Conservation (phyloP, 2,113 vertebrate genomes). For the Tragelaphus strepsiceros region DNA sequence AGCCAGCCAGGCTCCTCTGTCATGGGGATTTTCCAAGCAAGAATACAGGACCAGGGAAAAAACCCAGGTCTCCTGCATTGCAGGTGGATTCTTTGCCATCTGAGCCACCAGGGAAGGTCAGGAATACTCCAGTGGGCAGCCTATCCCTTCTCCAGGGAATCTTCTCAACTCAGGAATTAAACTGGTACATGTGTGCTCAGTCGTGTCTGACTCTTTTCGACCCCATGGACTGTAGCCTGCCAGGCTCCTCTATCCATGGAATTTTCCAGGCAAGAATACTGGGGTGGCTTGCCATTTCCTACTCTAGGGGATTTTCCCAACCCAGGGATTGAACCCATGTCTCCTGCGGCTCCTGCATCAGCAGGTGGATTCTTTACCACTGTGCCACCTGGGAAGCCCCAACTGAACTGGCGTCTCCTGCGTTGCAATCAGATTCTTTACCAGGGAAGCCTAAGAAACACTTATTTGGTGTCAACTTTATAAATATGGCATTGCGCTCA, state of each 20-base stretch:
- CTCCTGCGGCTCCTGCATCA: background rate
- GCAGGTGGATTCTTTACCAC: background rate
- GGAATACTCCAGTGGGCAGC: background rate
- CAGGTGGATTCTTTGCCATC: background rate
- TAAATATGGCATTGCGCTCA: background rate
- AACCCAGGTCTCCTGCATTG: background rate
- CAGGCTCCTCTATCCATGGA: background rate
- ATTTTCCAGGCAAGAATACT: background rate
- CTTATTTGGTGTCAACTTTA: background rate
- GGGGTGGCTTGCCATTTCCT: background rate
- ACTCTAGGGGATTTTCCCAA: background rate
- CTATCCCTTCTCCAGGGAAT: background rate
- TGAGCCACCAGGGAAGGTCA: background rate
- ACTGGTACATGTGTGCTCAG: background rate
- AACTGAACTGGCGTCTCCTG: background rate
- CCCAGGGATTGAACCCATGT: background rate
- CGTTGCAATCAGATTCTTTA: fast-evolving
- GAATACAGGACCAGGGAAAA: background rate
- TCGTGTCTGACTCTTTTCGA: background rate
- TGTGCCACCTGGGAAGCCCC: background rate
- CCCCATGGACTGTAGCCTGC: background rate
- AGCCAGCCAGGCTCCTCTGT: background rate
- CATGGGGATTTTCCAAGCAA: background rate
- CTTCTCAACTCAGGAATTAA: background rate
- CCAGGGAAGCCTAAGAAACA: background rate